Evolutionary conservation across 2,888 invertebrate species (phyloP), one percentile per base, ranked within the genome.

Genomic region (Trichopoda pennipes): DNA sequence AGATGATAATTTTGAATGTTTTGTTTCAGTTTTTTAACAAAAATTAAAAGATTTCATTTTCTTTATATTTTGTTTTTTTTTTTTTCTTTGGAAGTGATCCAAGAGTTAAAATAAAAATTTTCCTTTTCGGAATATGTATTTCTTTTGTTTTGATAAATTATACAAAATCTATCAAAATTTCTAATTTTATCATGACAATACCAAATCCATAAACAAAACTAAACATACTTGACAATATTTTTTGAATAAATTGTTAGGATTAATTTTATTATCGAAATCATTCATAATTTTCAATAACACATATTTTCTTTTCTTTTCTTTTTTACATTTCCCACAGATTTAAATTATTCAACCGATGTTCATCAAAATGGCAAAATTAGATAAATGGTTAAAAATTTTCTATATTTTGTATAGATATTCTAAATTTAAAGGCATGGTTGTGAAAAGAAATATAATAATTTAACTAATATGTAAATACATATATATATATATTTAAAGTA

Each of bases 301-400:
- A 44, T 44, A 6, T 23, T 49, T 58, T 19, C 16, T 9, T 69
- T n/a, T 80, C 8, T 49, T 32, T 51, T 69, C 42, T 47, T 68
- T 21, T 73, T 53, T 73, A 14, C 9, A n/a, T n/a, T n/a, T n/a
- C n/a, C n/a, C n/a, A 21, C 60, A 61, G 60, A 68, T 75, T 14
- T 68, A 51, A 66, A 66, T 44, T 79, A 66, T 82, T 66, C 82
- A 38, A 17, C 66, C 2, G 70, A 75, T 42, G 44, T 64, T 58
- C 70, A 72, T 51, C 60, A 56, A 23, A 82, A 79, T 75, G 82
- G 75, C 32, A 82, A 82, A 72, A 75, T 79, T 38, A 75, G 82
- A 82, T 82, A 79, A 66, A 32, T 23, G 19, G 2, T 21, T 12
- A 8, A 14, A 10, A 35, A 35, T 2, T 12, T 2, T 38, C 10